Evolutionary conservation across 2,113 vertebrate species (phyloP).

Genomic region (Paradoxurus hermaphroditus): DNA sequence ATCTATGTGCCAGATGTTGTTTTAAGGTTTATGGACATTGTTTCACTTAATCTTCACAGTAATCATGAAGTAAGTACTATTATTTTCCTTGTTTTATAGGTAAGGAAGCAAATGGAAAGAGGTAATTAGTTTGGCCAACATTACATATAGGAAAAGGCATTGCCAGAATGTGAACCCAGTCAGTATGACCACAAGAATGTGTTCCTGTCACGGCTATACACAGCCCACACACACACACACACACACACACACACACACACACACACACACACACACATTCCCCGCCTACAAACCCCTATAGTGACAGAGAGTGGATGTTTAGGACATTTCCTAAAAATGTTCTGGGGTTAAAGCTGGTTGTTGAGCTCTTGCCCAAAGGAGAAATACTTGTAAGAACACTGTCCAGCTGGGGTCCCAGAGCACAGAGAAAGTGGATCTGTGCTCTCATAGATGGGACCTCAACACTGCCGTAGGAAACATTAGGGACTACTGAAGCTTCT

Average conservation of each 20-base stretch:
- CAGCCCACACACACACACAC: too few relatives aligned
- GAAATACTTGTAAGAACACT: neutral
- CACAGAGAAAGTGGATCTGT: neutral
- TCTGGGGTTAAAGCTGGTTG: neutral
- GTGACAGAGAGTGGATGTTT: neutral
- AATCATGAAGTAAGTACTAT: neutral
- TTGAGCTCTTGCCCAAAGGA: neutral
- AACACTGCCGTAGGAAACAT: accelerated
- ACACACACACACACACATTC: too few relatives aligned
- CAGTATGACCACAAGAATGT: neutral
- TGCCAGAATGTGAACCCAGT: neutral
- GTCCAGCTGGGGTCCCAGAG: neutral
- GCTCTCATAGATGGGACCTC: accelerated
- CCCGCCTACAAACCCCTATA: neutral
- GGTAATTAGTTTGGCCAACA: neutral
- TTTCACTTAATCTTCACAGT: neutral
- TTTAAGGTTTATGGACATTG: neutral
- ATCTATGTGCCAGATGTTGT: neutral
- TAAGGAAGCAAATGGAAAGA: neutral
- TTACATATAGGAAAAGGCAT: neutral
- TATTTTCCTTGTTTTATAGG: neutral
- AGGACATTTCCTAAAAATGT: neutral
- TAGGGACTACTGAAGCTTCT: neutral
- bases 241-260: too few relatives aligned
- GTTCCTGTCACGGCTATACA: neutral